Evolutionary conservation across 1,140 invertebrate species (phyloP).

Genomic region (Protaetia brevitarsis): DNA sequence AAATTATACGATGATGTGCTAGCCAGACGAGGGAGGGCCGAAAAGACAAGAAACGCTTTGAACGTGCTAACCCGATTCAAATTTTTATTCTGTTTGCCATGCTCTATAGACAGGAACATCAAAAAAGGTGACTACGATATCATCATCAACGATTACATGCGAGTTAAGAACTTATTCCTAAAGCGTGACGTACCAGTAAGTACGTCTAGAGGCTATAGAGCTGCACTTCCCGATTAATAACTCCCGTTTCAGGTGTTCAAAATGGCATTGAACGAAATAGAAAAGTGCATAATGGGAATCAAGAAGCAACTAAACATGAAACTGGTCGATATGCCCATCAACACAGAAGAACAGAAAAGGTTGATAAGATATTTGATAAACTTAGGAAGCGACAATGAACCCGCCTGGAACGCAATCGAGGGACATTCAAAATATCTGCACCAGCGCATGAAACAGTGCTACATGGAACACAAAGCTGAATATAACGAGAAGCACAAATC

Average conservation of each 20-base stretch:
- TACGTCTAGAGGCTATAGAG: conserved; percentile 38
- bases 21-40: conserved; percentile 88
- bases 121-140: conserved; percentile 93
- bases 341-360: conserved; percentile 92
- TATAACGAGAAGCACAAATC: conserved; percentile 39
- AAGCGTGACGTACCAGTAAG: conserved; percentile 85
- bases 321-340: conserved; percentile 82
- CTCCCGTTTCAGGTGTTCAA: conserved; percentile 64
- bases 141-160: conserved; percentile 96
- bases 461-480: conserved; percentile 55
- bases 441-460: conserved; percentile 61
- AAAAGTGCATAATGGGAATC: conserved; percentile 79
- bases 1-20: conserved; percentile 93
- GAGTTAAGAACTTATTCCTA: conserved; percentile 94
- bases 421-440: conserved; percentile 74
- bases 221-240: conserved; percentile 20
- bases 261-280: conserved; percentile 86
- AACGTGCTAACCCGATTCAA: conserved; percentile 84
- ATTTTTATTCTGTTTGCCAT: conserved; percentile 94
- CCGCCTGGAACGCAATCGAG: conserved; percentile 90
- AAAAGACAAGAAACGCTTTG: conserved; percentile 92
- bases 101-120: conserved; percentile 91
- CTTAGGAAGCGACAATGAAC: conserved; percentile 75
- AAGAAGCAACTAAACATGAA: conserved; percentile 76
- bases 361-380: conserved; percentile 75